Evolutionary conservation across 2,888 invertebrate genomes (phyloP).

Genomic region (Prosopocoilus inquinatus): DNA sequence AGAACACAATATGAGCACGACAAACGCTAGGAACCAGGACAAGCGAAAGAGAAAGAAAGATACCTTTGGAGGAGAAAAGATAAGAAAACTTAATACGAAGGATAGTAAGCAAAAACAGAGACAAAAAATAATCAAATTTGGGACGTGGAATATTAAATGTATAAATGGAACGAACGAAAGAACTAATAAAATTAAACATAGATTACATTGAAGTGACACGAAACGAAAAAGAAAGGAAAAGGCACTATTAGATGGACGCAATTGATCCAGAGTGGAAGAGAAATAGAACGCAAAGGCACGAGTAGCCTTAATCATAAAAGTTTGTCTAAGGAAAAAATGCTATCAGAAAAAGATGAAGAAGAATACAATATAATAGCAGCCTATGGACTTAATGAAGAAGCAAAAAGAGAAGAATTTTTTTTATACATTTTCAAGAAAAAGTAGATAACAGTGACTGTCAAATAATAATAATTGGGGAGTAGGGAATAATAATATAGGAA

Average conservation of each 20-base stretch:
- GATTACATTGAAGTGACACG: background rate
- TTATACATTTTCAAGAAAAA: background rate
- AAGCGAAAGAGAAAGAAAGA: background rate
- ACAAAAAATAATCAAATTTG: background rate
- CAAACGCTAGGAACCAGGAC: background rate
- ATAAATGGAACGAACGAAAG: background rate
- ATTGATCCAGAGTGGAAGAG: background rate
- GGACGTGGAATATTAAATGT: background rate
- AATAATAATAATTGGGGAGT: background rate
- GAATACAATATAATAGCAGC: background rate
- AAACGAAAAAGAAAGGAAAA: background rate
- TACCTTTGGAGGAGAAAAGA: background rate
- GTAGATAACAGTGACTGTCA: background rate
- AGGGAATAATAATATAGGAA: background rate
- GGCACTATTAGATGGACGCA: background rate
- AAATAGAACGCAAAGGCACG: background rate
- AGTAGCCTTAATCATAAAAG: background rate
- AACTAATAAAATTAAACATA: background rate
- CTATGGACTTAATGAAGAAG: background rate
- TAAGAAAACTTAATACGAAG: background rate
- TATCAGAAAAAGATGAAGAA: background rate
- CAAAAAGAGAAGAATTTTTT: background rate
- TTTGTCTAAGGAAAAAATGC: background rate
- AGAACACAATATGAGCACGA: background rate
- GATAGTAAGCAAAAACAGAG: background rate